Conservation (phyloP, 2,888 invertebrate species). For the Synanthedon andrenaeformis region DNA sequence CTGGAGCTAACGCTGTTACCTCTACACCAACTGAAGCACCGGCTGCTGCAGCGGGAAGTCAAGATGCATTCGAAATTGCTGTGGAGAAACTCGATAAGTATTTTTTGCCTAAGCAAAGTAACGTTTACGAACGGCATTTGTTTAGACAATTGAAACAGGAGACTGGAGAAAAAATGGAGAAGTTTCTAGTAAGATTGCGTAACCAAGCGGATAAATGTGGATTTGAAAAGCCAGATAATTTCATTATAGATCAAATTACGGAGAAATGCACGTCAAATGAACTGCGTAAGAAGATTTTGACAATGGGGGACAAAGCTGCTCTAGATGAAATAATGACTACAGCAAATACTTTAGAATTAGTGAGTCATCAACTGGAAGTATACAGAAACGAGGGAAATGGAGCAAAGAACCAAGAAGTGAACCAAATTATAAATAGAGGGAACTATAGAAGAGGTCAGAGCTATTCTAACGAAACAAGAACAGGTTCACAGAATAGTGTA, state of each 20-base stretch:
- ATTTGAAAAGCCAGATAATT: conserved; percentile 4
- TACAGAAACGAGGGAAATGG: not conserved
- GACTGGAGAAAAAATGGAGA: conserved; percentile 4
- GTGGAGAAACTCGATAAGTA: conserved; percentile 4
- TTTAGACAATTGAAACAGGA: conserved; percentile 3
- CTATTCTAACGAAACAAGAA: too few relatives aligned
- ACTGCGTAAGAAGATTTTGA: conserved; percentile 6
- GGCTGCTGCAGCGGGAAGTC: too few relatives aligned
- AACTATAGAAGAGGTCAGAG: too few relatives aligned
- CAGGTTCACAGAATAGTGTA: too few relatives aligned
- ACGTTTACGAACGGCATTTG: conserved; percentile 4
- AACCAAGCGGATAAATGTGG: conserved; percentile 5
- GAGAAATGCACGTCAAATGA: conserved; percentile 4
- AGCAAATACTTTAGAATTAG: conserved; percentile 7
- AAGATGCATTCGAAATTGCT: not conserved
- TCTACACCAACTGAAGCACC: too few relatives aligned
- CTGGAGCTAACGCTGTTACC: conserved; percentile 2
- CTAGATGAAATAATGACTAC: conserved; percentile 3
- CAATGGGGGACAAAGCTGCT: conserved; percentile 5
- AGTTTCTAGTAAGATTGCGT: conserved; percentile 5
- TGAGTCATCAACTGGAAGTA: conserved; percentile 3
- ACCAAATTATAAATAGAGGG: too few relatives aligned
- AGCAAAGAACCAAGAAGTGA: too few relatives aligned
- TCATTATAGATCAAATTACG: conserved; percentile 3
- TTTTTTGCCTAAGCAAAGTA: conserved; percentile 4